A percentile compares a stretch with the other conserved stretches of the same genome.
Conservation (phyloP, 1,140 invertebrate genomes). For the Maconellicoccus hirsutus region DNA sequence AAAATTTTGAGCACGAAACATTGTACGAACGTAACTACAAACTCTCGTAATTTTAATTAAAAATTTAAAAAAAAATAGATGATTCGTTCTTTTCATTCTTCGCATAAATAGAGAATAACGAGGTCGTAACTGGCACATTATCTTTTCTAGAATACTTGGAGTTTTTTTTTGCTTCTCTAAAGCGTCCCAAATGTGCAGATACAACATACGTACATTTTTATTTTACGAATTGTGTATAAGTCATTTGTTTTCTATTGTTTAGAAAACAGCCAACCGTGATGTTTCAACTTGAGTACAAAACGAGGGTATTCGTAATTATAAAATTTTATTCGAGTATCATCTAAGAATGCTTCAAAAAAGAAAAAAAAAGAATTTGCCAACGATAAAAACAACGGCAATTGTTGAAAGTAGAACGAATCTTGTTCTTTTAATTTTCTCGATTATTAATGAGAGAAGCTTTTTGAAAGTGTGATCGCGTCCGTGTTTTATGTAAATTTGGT, state of each 20-base stretch:
- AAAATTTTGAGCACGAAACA: background rate
- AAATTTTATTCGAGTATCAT: conserved; percentile 1
- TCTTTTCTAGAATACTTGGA: background rate
- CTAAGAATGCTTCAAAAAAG: background rate
- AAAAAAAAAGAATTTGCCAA: background rate
- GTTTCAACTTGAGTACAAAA: background rate
- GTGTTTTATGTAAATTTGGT: background rate
- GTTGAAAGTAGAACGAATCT: conserved; percentile 1
- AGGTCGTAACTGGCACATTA: conserved; percentile 7
- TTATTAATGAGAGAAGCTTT: conserved; percentile 9
- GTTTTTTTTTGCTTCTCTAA: background rate
- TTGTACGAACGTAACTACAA: background rate
- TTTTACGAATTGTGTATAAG: background rate
- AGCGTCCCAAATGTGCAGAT: background rate
- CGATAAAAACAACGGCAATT: background rate
- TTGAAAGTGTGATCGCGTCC: background rate
- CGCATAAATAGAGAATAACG: conserved; percentile 8
- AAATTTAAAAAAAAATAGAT: background rate
- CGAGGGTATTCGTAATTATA: background rate
- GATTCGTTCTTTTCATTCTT: background rate
- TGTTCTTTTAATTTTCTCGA: conserved; percentile 1
- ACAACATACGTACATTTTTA: background rate
- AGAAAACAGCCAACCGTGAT: background rate
- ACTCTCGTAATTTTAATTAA: background rate
- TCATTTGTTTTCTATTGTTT: conserved; percentile 9